Evolutionary conservation across 1,140 invertebrate genomes (phyloP), one percentile per base, ranked within the genome.

Genomic region (Ostrea edulis): DNA sequence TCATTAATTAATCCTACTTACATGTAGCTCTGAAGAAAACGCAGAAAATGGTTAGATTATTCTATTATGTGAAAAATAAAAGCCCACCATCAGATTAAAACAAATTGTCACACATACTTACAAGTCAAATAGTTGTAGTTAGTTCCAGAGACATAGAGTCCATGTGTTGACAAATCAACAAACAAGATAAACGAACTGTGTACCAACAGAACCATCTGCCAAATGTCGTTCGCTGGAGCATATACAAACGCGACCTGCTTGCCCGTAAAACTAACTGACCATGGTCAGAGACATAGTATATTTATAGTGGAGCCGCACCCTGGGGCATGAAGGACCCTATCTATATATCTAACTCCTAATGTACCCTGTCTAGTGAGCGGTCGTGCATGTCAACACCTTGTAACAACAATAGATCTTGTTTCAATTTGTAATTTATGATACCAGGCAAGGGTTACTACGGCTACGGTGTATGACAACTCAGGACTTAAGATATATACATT

Each of bases 321-420:
- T 83, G 82, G 52, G 82, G 52, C 82, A 83, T 22, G 44, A 83
- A 83, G 82, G 44, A 83, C 82, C 44, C 52, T 83, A 83, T 83
- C 82, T 54, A 83, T 83, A 83, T 83, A 83, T 83, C 82, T 83
- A 83, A 53, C 44, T 83, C 20, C 44, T 83, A 83, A 83, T 83
- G 82, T 83, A 83, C 82, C 82, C 82, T 83, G 82, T 83, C 82
- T 83, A 83, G 52, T 20, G 44, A 9, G 82, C 82, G 20, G 82
- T 25, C 44, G n/a, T n/a, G 82, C 82, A 35, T 83, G 82, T 53
- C 82, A 52, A 51, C 82, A 25, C 68, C 68, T 77, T 77, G 25
- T 77, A 29, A 77, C 68, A 77, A 77, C 68, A 77, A 77, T 77
- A 77, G 68, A 77, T 77, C 68, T 77, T 77, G 68, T 77, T 77